These are phyloP conservation scores for Triops cancriformis DNA, from an alignment of 1,140 invertebrate species.

Conservation along the genomic window DNA sequence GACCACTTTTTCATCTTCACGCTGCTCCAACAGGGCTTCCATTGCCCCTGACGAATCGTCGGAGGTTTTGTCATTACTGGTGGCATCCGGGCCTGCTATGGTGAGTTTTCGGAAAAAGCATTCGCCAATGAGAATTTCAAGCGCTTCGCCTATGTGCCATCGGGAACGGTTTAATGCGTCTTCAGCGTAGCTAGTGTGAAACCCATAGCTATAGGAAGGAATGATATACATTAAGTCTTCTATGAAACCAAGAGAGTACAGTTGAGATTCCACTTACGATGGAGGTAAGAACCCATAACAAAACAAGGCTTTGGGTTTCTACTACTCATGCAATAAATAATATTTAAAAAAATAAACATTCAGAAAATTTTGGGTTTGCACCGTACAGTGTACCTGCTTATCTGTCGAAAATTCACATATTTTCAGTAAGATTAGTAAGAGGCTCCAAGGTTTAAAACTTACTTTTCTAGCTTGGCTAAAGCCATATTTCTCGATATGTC, in stretches of 20 bases:
- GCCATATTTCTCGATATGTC: conserved; percentile 57
- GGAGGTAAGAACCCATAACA: too few relatives aligned
- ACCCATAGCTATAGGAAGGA: conserved; percentile 52
- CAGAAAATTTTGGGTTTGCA: too few relatives aligned
- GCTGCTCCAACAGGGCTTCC: conserved; percentile 46
- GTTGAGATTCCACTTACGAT: too few relatives aligned
- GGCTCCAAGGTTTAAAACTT: conserved; percentile 32
- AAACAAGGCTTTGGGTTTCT: too few relatives aligned
- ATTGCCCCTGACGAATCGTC: background rate
- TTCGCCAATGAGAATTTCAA: conserved; percentile 57
- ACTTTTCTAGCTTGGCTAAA: conserved; percentile 57
- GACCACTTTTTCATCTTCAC: conserved; percentile 57
- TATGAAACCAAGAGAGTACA: background rate
- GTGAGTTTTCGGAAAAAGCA: conserved; percentile 50
- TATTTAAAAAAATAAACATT: too few relatives aligned
- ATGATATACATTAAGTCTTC: conserved; percentile 26
- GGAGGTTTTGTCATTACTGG: conserved; percentile 36
- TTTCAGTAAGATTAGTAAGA: background rate
- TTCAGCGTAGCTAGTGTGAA: conserved; percentile 58
- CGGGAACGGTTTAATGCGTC: conserved; percentile 57
- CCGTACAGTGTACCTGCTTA: too few relatives aligned
- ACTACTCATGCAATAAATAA: too few relatives aligned
- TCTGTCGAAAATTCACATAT: conserved; percentile 26
- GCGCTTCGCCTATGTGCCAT: conserved; percentile 53
- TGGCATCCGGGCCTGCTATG: conserved; percentile 27